Base-by-base conservation (phyloP, 2,797 vertebrate species). In the Pygocentrus nattereri region DNA sequence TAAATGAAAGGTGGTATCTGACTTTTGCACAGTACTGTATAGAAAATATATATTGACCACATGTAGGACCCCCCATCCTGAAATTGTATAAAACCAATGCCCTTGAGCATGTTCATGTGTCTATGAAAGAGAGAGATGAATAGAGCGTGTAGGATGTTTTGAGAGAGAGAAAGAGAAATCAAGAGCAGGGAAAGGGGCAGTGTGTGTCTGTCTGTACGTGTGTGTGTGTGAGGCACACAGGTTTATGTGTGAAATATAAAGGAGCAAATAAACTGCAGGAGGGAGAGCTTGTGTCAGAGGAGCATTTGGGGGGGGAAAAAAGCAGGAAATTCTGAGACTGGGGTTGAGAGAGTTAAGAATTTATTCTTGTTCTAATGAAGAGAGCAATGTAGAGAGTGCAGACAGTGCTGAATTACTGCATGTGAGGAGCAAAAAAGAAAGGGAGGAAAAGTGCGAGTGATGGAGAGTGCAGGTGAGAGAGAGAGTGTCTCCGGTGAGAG, bases 261-360 rank as follows among this genome's bases (percentile, higher is more conserved):
- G 76, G 80, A 56, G 74, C 34, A 70, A 70, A 71, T 41, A 76
- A 76, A 44, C 18, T 44, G 23, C 56, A 27, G 74, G 67, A n/a
- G 8, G 50, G 73, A 41, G 74, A 71, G 52, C 41, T 69, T 50
- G 54, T 38, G 59, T 38, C 49, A 70, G 68, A 70, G 23, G 23
- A 25, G 19, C 65, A 34, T 47, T 41, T 69, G 12, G n/a, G n/a
- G n/a, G n/a, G n/a, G n/a, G 12, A 49, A 41, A 30, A 70, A 44
- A 27, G 41, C 27, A 30, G 41, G 25, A 5, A 5, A 52, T 19
- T 25, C 3, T n/a, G 65, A 23, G 25, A 27, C 16, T 41, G 18
- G n/a, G 31, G 21, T 27, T 71, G 25, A 49, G 47, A 25, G 67
- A 47, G 69, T 38, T 59, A 30, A 41, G 52, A 38, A 38, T 38